Evolutionary conservation across 2,113 vertebrate species (phyloP).

Genomic region (Odocoileus hemionus): DNA sequence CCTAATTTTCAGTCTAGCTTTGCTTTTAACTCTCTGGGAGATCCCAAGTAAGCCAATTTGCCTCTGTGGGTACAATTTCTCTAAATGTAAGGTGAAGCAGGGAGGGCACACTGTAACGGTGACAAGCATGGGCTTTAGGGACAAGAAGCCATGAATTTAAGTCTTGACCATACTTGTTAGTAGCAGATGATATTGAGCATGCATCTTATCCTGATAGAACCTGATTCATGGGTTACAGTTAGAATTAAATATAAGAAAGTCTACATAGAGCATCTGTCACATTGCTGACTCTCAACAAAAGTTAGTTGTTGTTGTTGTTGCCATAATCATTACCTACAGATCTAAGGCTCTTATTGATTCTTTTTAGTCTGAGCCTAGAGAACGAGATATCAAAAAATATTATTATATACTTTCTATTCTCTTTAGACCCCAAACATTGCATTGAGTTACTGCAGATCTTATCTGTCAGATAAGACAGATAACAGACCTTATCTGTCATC

Average conservation of each 20-base stretch:
- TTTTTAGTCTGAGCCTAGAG: neutral
- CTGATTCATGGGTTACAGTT: neutral
- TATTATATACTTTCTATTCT: neutral
- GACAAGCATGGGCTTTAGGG: neutral
- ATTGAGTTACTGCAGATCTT: neutral
- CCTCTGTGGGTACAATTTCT: constrained; percentile 10
- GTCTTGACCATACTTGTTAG: neutral
- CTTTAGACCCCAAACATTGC: neutral
- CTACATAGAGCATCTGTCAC: neutral
- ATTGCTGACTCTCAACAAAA: neutral
- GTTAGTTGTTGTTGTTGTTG: neutral
- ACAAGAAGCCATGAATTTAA: neutral
- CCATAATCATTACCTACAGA: neutral
- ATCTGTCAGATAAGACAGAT: neutral
- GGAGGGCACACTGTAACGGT: neutral
- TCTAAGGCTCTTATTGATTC: neutral
- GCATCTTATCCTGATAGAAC: neutral
- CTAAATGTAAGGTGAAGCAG: neutral
- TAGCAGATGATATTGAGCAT: neutral
- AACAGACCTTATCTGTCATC: neutral
- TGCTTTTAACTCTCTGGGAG: constrained; percentile 13
- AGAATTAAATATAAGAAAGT: neutral
- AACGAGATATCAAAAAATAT: neutral
- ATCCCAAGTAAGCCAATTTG: neutral
- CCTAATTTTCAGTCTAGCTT: neutral